Conservation (phyloP, 1,140 invertebrate species). For the Nephotettix cincticeps region DNA sequence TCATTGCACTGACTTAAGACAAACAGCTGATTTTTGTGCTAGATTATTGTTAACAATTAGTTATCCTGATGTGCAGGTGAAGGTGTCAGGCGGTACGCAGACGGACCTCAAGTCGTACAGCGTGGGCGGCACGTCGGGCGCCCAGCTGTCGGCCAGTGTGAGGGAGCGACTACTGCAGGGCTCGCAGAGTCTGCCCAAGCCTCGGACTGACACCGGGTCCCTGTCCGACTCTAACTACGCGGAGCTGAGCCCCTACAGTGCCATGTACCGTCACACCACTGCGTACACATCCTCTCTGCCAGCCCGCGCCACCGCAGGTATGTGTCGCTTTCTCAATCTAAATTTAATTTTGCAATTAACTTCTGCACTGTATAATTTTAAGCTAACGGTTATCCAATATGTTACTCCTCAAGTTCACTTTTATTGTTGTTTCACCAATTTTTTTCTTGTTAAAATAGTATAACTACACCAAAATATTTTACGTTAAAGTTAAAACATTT, state of each 20-base stretch:
- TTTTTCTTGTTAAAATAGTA: too few species aligned
- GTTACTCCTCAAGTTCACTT: too few species aligned
- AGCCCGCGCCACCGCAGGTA: constrained; percentile 44
- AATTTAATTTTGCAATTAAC: too few species aligned
- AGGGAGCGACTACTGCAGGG: constrained; percentile 75
- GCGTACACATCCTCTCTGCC: constrained; percentile 56
- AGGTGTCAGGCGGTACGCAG: constrained; percentile 86
- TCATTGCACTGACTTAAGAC: too few species aligned
- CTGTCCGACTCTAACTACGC: constrained; percentile 69
- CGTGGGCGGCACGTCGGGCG: constrained; percentile 50
- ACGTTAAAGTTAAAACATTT: too few species aligned
- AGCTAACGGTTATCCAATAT: too few species aligned
- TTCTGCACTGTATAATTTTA: not conserved
- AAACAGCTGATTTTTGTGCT: too few species aligned
- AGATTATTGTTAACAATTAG: too few species aligned
- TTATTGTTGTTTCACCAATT: too few species aligned
- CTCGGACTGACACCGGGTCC: constrained; percentile 59
- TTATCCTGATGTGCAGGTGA: constrained; percentile 52
- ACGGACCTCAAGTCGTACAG: constrained; percentile 77
- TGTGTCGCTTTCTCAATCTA: not conserved
- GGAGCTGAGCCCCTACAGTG: constrained; percentile 56
- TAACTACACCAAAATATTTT: too few species aligned
- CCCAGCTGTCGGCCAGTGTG: constrained; percentile 80
- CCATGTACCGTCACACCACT: constrained; percentile 59
- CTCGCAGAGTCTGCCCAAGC: constrained; percentile 76